Evolutionary conservation across 2,113 vertebrate species (phyloP).

Genomic region (Henicopernis longicauda): DNA sequence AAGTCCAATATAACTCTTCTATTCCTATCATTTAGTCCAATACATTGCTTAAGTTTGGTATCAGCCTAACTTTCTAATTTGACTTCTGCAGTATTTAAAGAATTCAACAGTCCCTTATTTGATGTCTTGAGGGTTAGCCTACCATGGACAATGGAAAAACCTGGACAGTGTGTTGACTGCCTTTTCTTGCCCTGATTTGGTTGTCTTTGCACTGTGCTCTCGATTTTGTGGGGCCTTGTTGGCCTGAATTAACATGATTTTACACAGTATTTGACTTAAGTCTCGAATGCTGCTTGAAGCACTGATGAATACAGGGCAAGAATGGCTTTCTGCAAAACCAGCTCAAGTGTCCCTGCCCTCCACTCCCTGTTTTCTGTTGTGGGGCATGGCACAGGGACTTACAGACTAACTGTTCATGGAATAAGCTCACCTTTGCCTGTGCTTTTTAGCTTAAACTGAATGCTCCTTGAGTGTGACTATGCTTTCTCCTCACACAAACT

Average conservation of each 20-base stretch:
- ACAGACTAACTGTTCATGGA: not conserved
- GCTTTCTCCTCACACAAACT: not conserved
- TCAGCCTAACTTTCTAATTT: not conserved
- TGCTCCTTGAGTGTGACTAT: not conserved
- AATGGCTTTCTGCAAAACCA: not conserved
- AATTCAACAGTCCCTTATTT: not conserved
- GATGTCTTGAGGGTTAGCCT: not conserved
- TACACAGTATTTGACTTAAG: not conserved
- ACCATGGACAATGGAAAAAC: not conserved
- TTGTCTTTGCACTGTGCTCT: not conserved
- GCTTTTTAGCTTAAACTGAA: not conserved
- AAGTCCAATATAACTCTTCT: not conserved
- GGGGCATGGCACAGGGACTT: accelerated
- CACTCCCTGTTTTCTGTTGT: not conserved
- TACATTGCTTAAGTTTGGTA: not conserved
- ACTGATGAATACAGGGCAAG: not conserved
- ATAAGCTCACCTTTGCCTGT: not conserved
- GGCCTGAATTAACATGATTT: not conserved
- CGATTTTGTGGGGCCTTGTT: not conserved
- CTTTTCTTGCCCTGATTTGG: not conserved
- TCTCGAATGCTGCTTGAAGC: not conserved
- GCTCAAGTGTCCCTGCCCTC: not conserved
- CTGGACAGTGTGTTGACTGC: not conserved
- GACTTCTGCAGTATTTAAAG: not conserved
- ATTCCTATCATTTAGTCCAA: not conserved